These are phyloP conservation scores for Bubo bubo DNA, from an alignment of 2,113 vertebrate species.

Conservation along the genomic window DNA sequence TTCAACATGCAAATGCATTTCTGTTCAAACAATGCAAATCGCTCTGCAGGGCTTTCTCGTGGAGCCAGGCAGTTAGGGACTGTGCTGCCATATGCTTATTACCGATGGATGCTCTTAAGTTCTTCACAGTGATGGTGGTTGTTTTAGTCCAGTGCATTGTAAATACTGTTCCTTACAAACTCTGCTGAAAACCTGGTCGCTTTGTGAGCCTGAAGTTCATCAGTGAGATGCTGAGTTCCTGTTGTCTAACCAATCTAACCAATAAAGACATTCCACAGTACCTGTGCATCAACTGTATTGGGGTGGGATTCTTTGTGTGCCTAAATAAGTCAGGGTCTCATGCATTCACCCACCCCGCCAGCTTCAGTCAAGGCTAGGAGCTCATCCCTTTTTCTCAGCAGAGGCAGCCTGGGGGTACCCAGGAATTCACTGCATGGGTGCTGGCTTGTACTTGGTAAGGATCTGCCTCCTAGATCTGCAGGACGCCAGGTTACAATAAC, in stretches of 20 bases:
- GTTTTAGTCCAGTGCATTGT: not conserved
- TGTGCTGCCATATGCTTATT: not conserved
- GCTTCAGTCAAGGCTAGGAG: not conserved
- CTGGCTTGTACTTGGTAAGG: not conserved
- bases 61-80: not conserved
- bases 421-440: not conserved
- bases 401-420: not conserved
- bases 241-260: not conserved
- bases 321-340: not conserved
- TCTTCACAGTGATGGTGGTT: not conserved
- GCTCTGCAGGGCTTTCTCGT: not conserved
- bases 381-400: not conserved
- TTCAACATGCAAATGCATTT: not conserved
- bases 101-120: not conserved
- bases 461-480: not conserved
- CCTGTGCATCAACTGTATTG: not conserved
- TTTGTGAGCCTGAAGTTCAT: slow-evolving; percentile 8
- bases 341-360: not conserved
- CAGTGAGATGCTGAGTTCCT: not conserved
- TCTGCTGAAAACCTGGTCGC: not conserved
- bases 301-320: not conserved
- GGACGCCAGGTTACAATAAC: not conserved
- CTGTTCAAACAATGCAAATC: not conserved
- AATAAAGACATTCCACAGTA: not conserved
- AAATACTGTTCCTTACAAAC: not conserved